Evolutionary conservation across 2,888 invertebrate species (phyloP).

Genomic region (Argyra leucocephala): DNA sequence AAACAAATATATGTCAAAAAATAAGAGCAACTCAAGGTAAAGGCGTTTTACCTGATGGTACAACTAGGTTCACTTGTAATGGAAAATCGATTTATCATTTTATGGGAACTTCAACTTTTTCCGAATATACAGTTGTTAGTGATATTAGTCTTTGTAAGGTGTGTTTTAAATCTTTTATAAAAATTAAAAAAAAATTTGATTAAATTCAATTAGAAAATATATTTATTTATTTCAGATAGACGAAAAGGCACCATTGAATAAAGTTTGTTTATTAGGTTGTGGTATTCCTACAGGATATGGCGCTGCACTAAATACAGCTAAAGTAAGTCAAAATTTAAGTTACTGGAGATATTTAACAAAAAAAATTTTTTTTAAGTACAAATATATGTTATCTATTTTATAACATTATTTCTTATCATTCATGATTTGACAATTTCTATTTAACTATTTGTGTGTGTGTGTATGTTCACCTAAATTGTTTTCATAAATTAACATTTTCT

Average conservation of each 20-base stretch:
- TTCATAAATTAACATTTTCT: too few relatives aligned
- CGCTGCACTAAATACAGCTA: slow-evolving; percentile 84
- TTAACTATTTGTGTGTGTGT: too few relatives aligned
- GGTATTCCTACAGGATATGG: slow-evolving; percentile 94
- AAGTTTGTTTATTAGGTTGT: slow-evolving; percentile 83
- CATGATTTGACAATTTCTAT: too few relatives aligned
- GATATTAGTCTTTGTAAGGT: slow-evolving; percentile 95
- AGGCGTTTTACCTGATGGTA: slow-evolving; percentile 88
- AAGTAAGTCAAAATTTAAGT: slow-evolving; percentile 47
- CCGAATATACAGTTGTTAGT: slow-evolving; percentile 87
- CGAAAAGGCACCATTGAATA: slow-evolving; percentile 71
- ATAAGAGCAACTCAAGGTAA: slow-evolving; percentile 78
- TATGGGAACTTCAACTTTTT: slow-evolving; percentile 95
- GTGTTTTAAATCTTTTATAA: slow-evolving; percentile 24
- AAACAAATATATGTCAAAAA: slow-evolving; percentile 94
- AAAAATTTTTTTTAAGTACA: too few relatives aligned
- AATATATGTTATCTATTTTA: too few relatives aligned
- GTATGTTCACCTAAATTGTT: too few relatives aligned
- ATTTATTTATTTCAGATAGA: slow-evolving; percentile 48
- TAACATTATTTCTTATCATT: too few relatives aligned
- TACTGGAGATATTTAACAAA: too few relatives aligned
- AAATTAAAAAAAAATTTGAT: neutral
- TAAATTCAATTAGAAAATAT: neutral
- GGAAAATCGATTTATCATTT: slow-evolving; percentile 76
- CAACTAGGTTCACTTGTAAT: slow-evolving; percentile 58